Conservation (phyloP, 2,113 vertebrate species). For the Antechinus flavipes region DNA sequence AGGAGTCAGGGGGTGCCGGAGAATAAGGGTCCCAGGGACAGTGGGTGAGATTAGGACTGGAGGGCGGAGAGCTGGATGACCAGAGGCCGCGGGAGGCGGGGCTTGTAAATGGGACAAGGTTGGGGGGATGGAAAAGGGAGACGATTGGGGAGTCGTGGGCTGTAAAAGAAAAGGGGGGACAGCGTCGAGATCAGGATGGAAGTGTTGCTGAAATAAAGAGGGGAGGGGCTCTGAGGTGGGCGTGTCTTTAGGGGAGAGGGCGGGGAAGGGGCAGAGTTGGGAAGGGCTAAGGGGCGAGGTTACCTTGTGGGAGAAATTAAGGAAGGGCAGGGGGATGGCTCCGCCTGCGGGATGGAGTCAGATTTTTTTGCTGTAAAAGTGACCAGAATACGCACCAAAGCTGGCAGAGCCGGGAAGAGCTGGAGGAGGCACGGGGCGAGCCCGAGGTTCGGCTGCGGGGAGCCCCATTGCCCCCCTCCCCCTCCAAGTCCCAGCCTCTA, state of each 20-base stretch:
- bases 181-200: neutral
- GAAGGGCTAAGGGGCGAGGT: neutral
- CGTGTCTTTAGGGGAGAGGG: no score
- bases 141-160: neutral
- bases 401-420: neutral
- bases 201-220: neutral
- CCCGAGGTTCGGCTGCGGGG: no score
- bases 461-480: neutral
- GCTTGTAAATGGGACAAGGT: neutral
- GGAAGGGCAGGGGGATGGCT: no score
- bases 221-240: no score
- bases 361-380: no score
- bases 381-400: neutral
- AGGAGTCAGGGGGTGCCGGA: no score
- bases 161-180: neutral
- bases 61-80: neutral
- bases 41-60: neutral
- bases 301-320: neutral
- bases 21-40: neutral
- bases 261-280: no score
- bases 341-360: no score
- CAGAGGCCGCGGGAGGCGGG: neutral
- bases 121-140: no score
- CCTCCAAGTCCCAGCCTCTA: neutral
- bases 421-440: neutral